A percentile compares a stretch with the other conserved stretches of the same genome.
Conservation (phyloP, 1,140 invertebrate species). For the Zelostemma sp. region DNA sequence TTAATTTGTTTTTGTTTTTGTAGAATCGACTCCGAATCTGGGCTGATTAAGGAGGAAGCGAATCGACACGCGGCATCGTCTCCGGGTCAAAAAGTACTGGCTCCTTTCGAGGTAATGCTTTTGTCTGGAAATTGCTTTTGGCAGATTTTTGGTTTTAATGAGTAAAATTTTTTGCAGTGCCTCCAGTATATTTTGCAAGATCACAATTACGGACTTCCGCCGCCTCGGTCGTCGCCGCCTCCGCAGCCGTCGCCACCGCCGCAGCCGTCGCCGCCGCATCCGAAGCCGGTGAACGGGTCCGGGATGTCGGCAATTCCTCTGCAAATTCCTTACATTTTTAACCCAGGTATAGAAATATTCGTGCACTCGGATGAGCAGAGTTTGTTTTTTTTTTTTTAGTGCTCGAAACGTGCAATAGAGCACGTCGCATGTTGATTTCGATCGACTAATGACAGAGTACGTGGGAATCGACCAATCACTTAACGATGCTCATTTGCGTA, state of each 20-base stretch:
- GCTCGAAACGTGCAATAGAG: too few species aligned
- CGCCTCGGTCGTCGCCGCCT: constrained; percentile 64
- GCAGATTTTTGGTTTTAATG: neutral
- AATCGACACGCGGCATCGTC: constrained; percentile 45
- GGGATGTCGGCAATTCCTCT: constrained; percentile 51
- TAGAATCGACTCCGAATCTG: constrained; percentile 53
- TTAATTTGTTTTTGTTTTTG: constrained; percentile 20
- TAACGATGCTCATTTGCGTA: too few species aligned
- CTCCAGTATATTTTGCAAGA: constrained; percentile 81
- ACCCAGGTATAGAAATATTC: constrained; percentile 57
- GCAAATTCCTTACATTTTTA: constrained; percentile 62
- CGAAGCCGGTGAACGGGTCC: constrained; percentile 62
- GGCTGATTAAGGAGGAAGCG: constrained; percentile 53
- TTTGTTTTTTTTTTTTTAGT: constrained; percentile 13
- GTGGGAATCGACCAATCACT: too few species aligned
- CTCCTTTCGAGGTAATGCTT: constrained; percentile 60
- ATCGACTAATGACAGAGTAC: too few species aligned
- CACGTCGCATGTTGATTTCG: too few species aligned
- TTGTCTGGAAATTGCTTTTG: constrained; percentile 11
- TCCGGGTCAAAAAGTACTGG: constrained; percentile 57
- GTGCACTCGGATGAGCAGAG: too few species aligned
- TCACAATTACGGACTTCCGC: constrained; percentile 85
- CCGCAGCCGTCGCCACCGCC: constrained; percentile 70
- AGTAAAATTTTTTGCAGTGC: constrained; percentile 59
- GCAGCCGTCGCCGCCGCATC: constrained; percentile 67